Conservation (phyloP, 1,140 invertebrate species). For the Aethina tumida region DNA sequence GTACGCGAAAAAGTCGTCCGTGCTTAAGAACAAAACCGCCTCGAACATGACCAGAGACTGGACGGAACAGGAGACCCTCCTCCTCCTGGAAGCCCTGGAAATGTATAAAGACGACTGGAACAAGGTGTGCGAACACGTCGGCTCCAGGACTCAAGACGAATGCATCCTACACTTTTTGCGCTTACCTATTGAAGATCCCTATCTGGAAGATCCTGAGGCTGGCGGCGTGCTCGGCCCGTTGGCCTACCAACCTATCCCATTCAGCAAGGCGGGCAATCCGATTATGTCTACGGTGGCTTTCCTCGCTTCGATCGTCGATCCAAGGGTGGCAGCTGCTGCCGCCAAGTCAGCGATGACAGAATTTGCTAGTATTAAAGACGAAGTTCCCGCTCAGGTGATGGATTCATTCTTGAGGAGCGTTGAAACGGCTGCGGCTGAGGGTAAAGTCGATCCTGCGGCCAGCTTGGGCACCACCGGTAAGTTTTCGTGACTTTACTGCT, state of each 20-base stretch:
- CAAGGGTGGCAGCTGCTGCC: conserved; percentile 88
- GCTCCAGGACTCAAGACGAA: conserved; percentile 96
- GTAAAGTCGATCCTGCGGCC: conserved; percentile 68
- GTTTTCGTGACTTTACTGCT: too few relatives aligned
- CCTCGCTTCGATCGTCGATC: conserved; percentile 95
- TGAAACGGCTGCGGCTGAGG: conserved; percentile 64
- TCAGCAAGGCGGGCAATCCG: conserved; percentile 94
- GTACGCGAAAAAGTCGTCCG: conserved; percentile 66
- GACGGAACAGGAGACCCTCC: conserved; percentile 95
- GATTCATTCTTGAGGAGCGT: conserved; percentile 93
- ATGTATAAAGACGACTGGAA: conserved; percentile 99
- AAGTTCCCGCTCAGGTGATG: conserved; percentile 86
- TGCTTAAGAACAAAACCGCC: conserved; percentile 62
- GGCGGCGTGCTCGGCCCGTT: conserved; percentile 76
- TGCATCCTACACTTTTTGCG: conserved; percentile 96
- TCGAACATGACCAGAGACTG: conserved; percentile 80
- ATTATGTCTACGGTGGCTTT: conserved; percentile 99
- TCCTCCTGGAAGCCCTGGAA: conserved; percentile 93
- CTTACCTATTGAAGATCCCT: conserved; percentile 97
- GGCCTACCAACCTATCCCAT: conserved; percentile 94
- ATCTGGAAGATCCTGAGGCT: conserved; percentile 76
- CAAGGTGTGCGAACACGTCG: conserved; percentile 93
- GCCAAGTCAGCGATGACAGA: conserved; percentile 98
- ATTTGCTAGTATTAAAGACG: conserved; percentile 85
- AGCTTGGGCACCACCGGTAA: conserved; percentile 77